phyloP scores from a whole-genome alignment of 2,888 invertebrate species.

The Standfussiana lucernea region DNA sequence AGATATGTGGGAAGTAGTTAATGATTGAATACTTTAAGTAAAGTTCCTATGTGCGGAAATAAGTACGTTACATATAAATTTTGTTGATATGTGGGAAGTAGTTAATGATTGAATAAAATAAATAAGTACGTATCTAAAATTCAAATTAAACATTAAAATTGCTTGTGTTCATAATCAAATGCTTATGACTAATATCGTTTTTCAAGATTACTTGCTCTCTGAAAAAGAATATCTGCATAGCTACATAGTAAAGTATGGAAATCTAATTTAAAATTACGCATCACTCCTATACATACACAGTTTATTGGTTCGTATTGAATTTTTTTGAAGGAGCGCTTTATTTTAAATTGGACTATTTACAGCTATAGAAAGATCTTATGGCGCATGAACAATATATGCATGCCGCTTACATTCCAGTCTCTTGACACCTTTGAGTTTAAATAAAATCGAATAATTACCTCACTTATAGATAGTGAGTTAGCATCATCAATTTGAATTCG shows the following conservation, averaged over 20 bases:
- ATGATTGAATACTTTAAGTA: neutral
- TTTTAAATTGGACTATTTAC: neutral
- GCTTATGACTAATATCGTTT: neutral
- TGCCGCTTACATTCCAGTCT: neutral
- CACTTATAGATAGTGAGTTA: neutral
- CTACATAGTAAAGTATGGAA: neutral
- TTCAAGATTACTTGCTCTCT: neutral
- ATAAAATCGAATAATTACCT: neutral
- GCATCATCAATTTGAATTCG: neutral
- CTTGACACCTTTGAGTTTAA: neutral
- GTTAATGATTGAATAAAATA: neutral
- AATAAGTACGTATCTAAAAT: neutral
- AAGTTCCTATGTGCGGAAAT: neutral
- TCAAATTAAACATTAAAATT: neutral
- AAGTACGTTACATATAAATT: no score
- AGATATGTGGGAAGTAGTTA: neutral
- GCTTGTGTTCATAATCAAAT: neutral
- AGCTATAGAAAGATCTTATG: neutral
- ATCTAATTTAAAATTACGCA: neutral
- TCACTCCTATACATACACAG: neutral
- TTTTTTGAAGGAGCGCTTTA: neutral
- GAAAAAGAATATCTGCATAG: neutral
- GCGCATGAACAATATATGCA: neutral
- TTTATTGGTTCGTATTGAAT: neutral
- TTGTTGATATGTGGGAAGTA: neutral